These are phyloP conservation scores for Hippocampus zosterae DNA, from an alignment of 2,113 vertebrate genomes.

Conservation along the genomic window DNA sequence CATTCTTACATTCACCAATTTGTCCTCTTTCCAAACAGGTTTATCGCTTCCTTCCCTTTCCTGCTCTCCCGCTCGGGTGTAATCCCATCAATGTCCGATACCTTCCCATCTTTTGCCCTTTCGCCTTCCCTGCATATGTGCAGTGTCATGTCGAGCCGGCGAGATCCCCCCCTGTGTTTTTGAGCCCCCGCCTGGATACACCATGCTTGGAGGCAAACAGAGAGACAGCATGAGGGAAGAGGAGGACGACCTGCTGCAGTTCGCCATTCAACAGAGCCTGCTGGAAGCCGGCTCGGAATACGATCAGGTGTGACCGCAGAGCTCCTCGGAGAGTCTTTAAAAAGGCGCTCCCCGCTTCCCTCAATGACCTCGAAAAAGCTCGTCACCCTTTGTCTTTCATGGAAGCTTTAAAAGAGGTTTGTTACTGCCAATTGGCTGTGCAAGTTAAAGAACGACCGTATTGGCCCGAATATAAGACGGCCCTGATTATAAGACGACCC, in stretches of 20 bases:
- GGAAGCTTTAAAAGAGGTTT: no score
- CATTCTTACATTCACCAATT: not conserved
- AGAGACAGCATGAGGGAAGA: slow-evolving; percentile 81
- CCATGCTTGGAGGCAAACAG: slow-evolving; percentile 84
- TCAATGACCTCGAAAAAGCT: no score
- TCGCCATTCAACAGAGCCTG: slow-evolving; percentile 96
- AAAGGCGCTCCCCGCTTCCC: no score
- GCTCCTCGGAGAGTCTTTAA: not conserved
- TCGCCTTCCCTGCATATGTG: slow-evolving; percentile 15
- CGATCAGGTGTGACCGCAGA: slow-evolving; percentile 79
- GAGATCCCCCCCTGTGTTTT: slow-evolving; percentile 90
- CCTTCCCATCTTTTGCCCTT: slow-evolving; percentile 37
- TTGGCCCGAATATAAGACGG: no score
- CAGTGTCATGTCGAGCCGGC: slow-evolving; percentile 85
- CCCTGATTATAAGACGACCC: no score
- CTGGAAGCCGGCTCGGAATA: slow-evolving; percentile 92
- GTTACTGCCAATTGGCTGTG: no score
- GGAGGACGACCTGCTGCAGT: slow-evolving; percentile 92
- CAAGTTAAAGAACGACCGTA: no score
- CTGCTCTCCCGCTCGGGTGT: slow-evolving; percentile 5
- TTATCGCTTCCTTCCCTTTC: not conserved
- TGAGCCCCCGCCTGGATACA: slow-evolving; percentile 89
- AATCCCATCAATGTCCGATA: slow-evolving; percentile 12
- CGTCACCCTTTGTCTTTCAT: no score
- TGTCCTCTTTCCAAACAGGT: slow-evolving; percentile 1